Evolutionary conservation across 1,140 invertebrate genomes (phyloP).

Genomic region (Heliconius melpomene): DNA sequence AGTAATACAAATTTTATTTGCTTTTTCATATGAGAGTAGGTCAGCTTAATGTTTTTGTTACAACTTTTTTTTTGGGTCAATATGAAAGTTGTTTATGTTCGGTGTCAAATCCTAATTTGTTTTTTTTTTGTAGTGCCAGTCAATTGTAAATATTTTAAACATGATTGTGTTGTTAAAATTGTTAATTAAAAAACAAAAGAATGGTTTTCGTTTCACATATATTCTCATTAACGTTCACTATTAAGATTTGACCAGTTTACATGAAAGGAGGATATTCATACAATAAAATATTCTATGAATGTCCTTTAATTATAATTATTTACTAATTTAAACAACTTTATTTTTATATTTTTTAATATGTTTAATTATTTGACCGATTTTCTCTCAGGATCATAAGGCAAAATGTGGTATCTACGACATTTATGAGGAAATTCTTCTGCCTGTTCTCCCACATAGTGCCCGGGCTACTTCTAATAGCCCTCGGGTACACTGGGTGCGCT

Average conservation of each 20-base stretch:
- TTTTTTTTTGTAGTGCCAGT: background rate
- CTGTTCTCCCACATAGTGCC: conserved; percentile 88
- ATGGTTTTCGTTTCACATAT: too few relatives aligned
- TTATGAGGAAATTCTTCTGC: conserved; percentile 88
- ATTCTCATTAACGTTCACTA: background rate
- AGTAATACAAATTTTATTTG: conserved; percentile 11
- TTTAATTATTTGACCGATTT: conserved; percentile 28
- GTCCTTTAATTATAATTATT: background rate
- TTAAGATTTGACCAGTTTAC: too few relatives aligned
- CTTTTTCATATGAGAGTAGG: background rate
- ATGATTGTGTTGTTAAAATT: background rate
- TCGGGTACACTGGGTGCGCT: conserved; percentile 87
- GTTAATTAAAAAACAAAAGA: too few relatives aligned
- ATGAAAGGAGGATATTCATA: background rate
- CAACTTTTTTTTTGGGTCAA: conserved; percentile 13
- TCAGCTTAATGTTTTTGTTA: conserved; percentile 16
- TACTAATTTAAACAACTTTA: background rate
- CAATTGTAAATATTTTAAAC: background rate
- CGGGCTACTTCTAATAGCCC: conserved; percentile 84
- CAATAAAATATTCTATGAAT: background rate
- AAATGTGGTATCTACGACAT: conserved; percentile 81
- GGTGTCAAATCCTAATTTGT: background rate
- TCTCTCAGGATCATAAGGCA: conserved; percentile 81
- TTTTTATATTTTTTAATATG: background rate
- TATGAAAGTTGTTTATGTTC: background rate